phyloP scores from a whole-genome alignment of 2,888 invertebrate genomes.

The Epiblema foenella region DNA sequence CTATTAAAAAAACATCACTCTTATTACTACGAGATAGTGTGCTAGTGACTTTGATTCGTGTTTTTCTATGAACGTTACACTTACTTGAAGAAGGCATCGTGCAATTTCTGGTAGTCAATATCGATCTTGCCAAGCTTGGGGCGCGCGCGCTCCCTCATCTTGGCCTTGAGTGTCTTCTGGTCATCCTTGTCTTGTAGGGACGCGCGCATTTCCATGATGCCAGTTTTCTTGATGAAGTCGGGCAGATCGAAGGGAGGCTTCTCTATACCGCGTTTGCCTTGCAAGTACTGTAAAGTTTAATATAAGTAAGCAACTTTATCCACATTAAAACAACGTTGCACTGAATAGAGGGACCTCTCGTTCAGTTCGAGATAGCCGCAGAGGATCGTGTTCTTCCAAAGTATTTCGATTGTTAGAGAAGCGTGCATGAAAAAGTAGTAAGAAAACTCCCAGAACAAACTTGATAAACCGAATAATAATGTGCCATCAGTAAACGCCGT shows the following conservation, averaged over 20 bases:
- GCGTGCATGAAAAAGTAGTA: no score
- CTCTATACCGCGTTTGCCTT: slow-evolving; percentile 99
- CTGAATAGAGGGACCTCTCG: neutral
- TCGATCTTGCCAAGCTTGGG: slow-evolving; percentile 99
- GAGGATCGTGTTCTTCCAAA: neutral
- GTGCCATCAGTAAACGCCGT: no score
- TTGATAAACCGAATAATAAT: neutral
- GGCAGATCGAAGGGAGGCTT: slow-evolving; percentile 99
- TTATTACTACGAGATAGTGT: no score
- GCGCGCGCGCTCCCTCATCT: slow-evolving; percentile 98
- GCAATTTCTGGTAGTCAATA: slow-evolving; percentile 99
- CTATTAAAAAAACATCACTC: no score
- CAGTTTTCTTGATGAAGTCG: slow-evolving; percentile 99
- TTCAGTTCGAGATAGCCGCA: neutral
- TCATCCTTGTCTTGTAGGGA: slow-evolving; percentile 99
- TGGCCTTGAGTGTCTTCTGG: slow-evolving; percentile 96
- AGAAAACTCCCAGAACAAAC: neutral
- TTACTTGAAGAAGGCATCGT: slow-evolving; percentile 98
- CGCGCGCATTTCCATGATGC: slow-evolving; percentile 99
- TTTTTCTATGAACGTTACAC: slow-evolving; percentile 48
- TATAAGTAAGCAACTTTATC: neutral
- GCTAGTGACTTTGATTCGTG: neutral
- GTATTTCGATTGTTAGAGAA: no score
- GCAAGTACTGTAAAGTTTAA: slow-evolving; percentile 86
- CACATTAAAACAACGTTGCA: neutral